A percentile compares a stretch with the other conserved stretches of the same genome.
Conservation (phyloP, 1,140 invertebrate genomes). For the Zophobas atratus region DNA sequence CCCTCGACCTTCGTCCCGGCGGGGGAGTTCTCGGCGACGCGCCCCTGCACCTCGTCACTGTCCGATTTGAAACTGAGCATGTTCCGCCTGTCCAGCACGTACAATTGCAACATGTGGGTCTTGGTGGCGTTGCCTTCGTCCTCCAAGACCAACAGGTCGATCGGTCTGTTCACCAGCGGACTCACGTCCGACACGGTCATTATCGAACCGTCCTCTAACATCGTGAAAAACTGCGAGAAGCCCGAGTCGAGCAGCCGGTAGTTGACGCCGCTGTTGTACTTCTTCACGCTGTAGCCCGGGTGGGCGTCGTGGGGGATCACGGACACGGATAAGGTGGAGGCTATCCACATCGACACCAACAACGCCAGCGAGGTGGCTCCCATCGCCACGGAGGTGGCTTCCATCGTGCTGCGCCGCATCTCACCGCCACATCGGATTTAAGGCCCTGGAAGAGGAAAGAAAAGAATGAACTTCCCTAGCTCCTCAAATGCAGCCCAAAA, state of each 20-base stretch:
- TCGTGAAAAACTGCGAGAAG: conserved; percentile 87
- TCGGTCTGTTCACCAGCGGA: conserved; percentile 83
- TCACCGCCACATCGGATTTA: conserved; percentile 12
- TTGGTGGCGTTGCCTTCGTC: conserved; percentile 84
- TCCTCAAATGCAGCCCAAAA: no score
- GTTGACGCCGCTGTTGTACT: conserved; percentile 74
- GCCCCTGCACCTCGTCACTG: conserved; percentile 73
- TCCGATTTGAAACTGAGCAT: conserved; percentile 85
- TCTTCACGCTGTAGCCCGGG: conserved; percentile 87
- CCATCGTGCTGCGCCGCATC: background rate
- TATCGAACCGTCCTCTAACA: conserved; percentile 89
- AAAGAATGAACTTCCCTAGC: background rate
- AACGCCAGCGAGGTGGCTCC: conserved; percentile 42
- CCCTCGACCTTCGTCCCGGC: conserved; percentile 78
- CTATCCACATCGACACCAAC: conserved; percentile 52
- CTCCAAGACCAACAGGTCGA: conserved; percentile 86
- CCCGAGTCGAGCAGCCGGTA: conserved; percentile 83
- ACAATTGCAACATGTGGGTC: conserved; percentile 85
- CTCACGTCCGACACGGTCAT: conserved; percentile 91
- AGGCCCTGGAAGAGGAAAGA: background rate
- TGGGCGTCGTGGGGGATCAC: conserved; percentile 87
- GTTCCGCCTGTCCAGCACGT: conserved; percentile 85
- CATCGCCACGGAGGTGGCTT: conserved; percentile 46
- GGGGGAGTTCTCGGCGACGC: conserved; percentile 82
- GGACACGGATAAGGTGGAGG: conserved; percentile 66